Base-by-base conservation (phyloP, 2,113 vertebrate species). In the Pan paniscus region DNA sequence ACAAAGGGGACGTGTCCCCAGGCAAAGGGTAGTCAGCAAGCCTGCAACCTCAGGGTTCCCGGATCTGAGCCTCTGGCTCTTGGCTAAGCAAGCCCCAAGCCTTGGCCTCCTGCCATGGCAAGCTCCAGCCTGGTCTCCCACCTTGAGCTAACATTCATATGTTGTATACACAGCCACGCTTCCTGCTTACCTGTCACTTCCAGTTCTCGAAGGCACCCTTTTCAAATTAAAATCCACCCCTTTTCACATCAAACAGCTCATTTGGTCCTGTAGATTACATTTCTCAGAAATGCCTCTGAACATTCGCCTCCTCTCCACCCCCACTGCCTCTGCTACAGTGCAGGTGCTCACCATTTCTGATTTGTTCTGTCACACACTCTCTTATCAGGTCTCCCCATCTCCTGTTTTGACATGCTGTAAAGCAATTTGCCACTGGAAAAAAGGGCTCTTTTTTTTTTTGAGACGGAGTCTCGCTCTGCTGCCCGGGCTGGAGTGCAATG, bases 251-350 rank as follows among this genome's bases (percentile, higher is more conserved):
- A 87, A 92, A 82, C 8, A 86, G 57, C 91, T 64, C 2, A 40
- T 76, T 48, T 87, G 48, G 25, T 10, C 38, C 61, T 48, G 18
- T 32, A 9, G 25, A 87, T 70, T 68, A 20, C 11, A 87, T 70
- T 89, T 89, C 82, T 92, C 67, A 76, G 68, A 97, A 97, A 73
- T 5, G 17, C 40, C 48, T 91, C 72, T 91, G 72, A 94, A 72
- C 46, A 18, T 18, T 17, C 0, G 0, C 67, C 18, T 43, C 18
- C 32, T 89, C 5, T 32, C 12, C 64, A 27, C 13, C 35, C 55
- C 10, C 25, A 14, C 23, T 13, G 70, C 30, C 14, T 93, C 40
- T 72, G 72, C 80, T 46, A 5, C 9, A 5, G 10, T 12, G 43
- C 38, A 81, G 52, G n/a, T 27, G 75, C 68, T 85, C 6, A 1